These are phyloP conservation scores for Trichogramma evanescens DNA, from an alignment of 2,888 invertebrate genomes.

Conservation along the genomic window DNA sequence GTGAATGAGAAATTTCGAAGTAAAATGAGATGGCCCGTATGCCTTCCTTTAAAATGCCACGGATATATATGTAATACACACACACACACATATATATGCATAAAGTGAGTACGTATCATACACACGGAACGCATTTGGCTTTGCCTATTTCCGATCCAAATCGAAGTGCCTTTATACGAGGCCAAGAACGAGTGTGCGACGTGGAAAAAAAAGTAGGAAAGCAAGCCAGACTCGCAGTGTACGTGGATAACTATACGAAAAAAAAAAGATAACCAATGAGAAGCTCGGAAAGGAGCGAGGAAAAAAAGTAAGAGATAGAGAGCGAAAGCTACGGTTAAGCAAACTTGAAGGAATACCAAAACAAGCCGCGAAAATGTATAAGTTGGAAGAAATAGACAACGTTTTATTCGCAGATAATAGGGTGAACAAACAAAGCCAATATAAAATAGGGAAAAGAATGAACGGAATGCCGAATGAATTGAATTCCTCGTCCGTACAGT, in stretches of 20 bases:
- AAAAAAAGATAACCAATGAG: too few species aligned
- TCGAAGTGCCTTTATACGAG: constrained; percentile 15
- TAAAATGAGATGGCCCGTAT: constrained; percentile 4
- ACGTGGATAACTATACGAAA: too few species aligned
- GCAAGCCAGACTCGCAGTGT: too few species aligned
- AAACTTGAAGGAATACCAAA: not conserved
- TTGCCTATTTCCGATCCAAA: constrained; percentile 14
- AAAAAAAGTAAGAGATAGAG: not conserved
- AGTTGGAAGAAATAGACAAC: not conserved
- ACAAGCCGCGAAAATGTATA: not conserved
- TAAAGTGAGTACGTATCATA: too few species aligned
- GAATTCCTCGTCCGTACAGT: not conserved
- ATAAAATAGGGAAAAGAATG: not conserved
- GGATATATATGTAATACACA: too few species aligned
- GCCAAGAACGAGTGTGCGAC: constrained; percentile 1
- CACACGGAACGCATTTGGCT: constrained; percentile 1
- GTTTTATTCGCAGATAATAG: not conserved
- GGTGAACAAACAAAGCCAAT: not conserved
- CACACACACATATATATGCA: too few species aligned
- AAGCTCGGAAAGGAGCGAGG: not conserved
- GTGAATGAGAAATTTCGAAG: constrained; percentile 12
- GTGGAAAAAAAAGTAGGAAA: too few species aligned
- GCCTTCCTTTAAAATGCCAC: too few species aligned
- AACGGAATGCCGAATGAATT: not conserved
- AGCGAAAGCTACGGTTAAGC: not conserved